Percentiles rank a stretch among this genome's conserved stretches.
Evolutionary conservation across 1,140 invertebrate genomes (phyloP).

Genomic region (Lanistes nyassanus): DNA sequence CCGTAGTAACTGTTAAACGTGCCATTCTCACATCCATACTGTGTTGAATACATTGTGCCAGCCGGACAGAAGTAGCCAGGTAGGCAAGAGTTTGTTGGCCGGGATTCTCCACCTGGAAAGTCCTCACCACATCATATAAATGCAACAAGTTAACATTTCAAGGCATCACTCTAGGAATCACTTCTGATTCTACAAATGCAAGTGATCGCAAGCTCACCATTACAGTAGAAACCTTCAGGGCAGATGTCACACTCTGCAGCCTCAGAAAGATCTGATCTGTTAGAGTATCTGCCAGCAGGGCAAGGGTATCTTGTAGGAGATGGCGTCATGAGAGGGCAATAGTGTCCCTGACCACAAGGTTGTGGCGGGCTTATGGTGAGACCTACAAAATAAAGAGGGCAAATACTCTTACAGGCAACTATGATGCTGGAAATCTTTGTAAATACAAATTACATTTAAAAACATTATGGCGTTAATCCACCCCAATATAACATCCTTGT

Average conservation of each 20-base stretch:
- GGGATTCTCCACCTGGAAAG: slow-evolving; percentile 29
- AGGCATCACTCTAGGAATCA: no score
- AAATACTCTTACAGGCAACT: no score
- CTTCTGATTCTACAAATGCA: neutral
- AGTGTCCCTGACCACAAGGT: slow-evolving; percentile 56
- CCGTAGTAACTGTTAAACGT: slow-evolving; percentile 55
- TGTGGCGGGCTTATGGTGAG: slow-evolving; percentile 46
- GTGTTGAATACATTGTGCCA: slow-evolving; percentile 44
- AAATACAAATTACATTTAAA: no score
- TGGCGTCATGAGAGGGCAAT: slow-evolving; percentile 59
- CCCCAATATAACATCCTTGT: neutral
- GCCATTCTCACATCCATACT: slow-evolving; percentile 61
- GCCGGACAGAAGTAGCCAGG: slow-evolving; percentile 60
- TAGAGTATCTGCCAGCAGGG: slow-evolving; percentile 58
- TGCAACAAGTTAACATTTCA: no score
- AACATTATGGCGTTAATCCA: no score
- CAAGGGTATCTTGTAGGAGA: slow-evolving; percentile 55
- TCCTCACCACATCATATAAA: neutral
- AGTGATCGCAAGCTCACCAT: slow-evolving; percentile 39
- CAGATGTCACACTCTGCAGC: slow-evolving; percentile 54
- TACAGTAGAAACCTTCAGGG: slow-evolving; percentile 57
- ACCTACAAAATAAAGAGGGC: slow-evolving; percentile 29
- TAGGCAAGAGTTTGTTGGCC: slow-evolving; percentile 43
- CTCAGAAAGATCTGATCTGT: slow-evolving; percentile 43
- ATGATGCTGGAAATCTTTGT: no score